Conservation (phyloP, 2,888 invertebrate species). For the Drosophila aldrichi region DNA sequence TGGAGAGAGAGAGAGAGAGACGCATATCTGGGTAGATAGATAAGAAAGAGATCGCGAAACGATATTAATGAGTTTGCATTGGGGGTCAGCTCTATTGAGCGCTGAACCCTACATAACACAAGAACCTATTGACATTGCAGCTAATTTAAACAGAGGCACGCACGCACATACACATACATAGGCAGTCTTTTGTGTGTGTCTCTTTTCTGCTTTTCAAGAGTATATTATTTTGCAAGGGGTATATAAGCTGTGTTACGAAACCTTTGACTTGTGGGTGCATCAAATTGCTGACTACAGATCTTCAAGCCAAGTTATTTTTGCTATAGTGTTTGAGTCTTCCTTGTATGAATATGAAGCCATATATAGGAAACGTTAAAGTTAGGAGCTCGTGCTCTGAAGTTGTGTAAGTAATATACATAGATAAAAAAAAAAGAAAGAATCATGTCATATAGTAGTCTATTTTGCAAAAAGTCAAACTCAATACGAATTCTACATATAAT, state of each 20-base stretch:
- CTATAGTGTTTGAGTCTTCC: not conserved
- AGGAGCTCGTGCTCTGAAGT: not conserved
- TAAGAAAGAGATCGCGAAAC: conserved; percentile 26
- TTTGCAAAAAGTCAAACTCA: not conserved
- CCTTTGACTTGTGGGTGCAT: not conserved
- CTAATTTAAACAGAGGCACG: conserved; percentile 63
- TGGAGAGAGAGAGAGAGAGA: not conserved
- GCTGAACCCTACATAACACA: conserved; percentile 46
- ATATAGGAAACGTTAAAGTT: not conserved
- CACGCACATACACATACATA: conserved; percentile 16
- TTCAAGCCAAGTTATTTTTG: not conserved
- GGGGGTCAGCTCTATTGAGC: conserved; percentile 38
- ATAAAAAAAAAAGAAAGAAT: not conserved
- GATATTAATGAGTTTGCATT: conserved; percentile 52
- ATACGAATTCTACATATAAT: not conserved
- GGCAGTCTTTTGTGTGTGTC: conserved; percentile 17
- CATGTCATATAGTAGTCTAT: not conserved
- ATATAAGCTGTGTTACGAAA: not conserved
- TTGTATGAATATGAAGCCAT: too few species aligned
- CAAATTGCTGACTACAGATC: not conserved
- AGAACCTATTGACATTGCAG: conserved; percentile 61
- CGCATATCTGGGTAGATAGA: conserved; percentile 4
- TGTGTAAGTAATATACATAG: not conserved
- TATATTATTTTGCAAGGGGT: not conserved
- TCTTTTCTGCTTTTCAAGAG: conserved; percentile 24